A percentile compares a stretch with the other conserved stretches of the same genome.
Evolutionary conservation across 2,888 invertebrate genomes (phyloP).

Genomic region (Anaspis maculata): DNA sequence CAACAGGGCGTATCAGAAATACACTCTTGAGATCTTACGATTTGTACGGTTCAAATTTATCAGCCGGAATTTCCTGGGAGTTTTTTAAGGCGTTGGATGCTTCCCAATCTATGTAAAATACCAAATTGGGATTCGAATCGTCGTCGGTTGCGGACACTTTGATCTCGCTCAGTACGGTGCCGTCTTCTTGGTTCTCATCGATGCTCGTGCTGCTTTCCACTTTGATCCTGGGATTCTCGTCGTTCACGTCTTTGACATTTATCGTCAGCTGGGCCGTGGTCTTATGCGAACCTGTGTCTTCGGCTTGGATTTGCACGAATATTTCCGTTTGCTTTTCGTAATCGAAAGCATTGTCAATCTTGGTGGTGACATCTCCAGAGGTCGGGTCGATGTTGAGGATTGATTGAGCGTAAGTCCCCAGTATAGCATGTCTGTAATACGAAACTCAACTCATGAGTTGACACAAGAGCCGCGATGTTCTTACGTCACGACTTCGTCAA

Average conservation of each 20-base stretch:
- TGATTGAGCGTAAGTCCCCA: conserved; percentile 41
- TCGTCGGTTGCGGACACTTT: conserved; percentile 49
- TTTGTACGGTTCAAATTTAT: too few species aligned
- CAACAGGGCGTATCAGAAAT: too few species aligned
- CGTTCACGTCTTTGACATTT: conserved; percentile 60
- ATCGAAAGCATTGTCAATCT: conserved; percentile 48
- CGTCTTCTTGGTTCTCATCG: conserved; percentile 47
- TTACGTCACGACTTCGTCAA: conserved; percentile 4
- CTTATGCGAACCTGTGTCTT: conserved; percentile 43
- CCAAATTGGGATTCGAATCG: conserved; percentile 50
- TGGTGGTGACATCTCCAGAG: conserved; percentile 52
- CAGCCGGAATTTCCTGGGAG: too few species aligned
- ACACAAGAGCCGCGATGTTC: conserved; percentile 4
- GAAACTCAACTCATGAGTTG: conserved; percentile 4
- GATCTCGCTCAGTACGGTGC: conserved; percentile 35
- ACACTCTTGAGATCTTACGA: too few species aligned
- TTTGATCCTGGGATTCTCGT: conserved; percentile 61
- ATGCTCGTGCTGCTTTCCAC: conserved; percentile 35
- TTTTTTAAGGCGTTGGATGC: conserved; percentile 51
- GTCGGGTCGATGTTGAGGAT: conserved; percentile 43
- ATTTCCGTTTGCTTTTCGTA: conserved; percentile 52
- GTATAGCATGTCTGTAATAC: conserved; percentile 47
- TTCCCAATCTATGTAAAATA: conserved; percentile 53
- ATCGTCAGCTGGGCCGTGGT: conserved; percentile 51
- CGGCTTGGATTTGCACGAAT: conserved; percentile 41